Percentiles rank a stretch among this genome's conserved stretches.
Conservation (phyloP, 2,888 invertebrate genomes). For the Aphidoletes aphidimyza region DNA sequence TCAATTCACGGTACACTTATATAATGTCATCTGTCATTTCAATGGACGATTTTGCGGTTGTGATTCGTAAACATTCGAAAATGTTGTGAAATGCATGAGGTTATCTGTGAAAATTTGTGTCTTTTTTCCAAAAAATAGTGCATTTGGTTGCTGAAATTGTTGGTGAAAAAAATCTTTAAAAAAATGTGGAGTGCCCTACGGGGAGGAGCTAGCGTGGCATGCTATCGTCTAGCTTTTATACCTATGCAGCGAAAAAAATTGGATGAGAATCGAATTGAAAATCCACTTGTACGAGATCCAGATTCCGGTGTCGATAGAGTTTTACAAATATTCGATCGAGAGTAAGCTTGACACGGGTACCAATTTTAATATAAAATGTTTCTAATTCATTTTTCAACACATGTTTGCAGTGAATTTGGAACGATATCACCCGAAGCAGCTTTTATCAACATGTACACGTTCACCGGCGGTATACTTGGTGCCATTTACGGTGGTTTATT, state of each 20-base stretch:
- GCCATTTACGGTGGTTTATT: not conserved
- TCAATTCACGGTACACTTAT: conserved; percentile 1
- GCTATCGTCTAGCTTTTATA: not conserved
- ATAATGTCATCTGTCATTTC: conserved; percentile 13
- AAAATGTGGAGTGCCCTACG: not conserved
- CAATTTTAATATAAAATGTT: too few species aligned
- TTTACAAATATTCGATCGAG: conserved; percentile 1
- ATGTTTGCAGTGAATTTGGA: not conserved
- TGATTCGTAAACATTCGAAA: not conserved
- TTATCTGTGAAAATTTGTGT: not conserved
- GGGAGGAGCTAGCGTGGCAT: not conserved
- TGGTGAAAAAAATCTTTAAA: not conserved
- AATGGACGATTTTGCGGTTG: not conserved
- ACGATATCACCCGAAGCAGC: not conserved
- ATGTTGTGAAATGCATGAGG: not conserved
- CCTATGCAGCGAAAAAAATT: not conserved
- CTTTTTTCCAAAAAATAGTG: not conserved
- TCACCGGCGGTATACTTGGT: not conserved
- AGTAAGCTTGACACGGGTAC: too few species aligned
- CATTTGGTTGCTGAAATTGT: not conserved
- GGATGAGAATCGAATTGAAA: not conserved
- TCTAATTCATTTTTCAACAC: not conserved
- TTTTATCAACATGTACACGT: not conserved
- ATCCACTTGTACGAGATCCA: not conserved
- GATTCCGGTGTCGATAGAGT: conserved; percentile 29